Evolutionary conservation across 2,888 invertebrate genomes (phyloP).

Genomic region (Dinocampus coccinellae): DNA sequence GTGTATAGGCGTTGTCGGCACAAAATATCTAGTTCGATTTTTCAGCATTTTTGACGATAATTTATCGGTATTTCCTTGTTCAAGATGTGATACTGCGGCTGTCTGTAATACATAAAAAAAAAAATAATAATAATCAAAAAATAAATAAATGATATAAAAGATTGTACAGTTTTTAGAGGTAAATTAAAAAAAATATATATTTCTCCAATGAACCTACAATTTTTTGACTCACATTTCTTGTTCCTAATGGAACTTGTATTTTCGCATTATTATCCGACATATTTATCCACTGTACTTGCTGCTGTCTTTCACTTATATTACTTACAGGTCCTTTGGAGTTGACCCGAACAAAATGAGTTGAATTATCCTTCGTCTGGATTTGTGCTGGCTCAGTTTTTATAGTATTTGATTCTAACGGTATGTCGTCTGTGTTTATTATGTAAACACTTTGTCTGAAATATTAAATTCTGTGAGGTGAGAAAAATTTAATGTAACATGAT

Average conservation of each 20-base stretch:
- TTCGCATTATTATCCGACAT: constrained; percentile 58
- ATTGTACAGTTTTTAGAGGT: constrained; percentile 24
- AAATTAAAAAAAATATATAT: not conserved
- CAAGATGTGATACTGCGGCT: constrained; percentile 5
- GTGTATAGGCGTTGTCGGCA: not conserved
- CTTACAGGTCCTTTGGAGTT: not conserved
- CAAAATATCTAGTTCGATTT: constrained; percentile 1
- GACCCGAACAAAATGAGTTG: not conserved
- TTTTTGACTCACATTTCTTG: constrained; percentile 54
- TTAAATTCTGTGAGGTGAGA: constrained; percentile 35
- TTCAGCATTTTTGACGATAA: not conserved
- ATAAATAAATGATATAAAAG: not conserved
- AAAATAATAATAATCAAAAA: not conserved
- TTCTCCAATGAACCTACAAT: constrained; percentile 38
- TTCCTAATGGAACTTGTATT: constrained; percentile 49
- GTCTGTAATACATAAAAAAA: not conserved
- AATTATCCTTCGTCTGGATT: constrained; percentile 33
- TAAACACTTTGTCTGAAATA: constrained; percentile 62
- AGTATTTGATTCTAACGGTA: constrained; percentile 39
- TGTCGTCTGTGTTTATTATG: constrained; percentile 63
- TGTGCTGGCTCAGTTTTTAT: constrained; percentile 48
- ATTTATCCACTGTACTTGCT: constrained; percentile 61
- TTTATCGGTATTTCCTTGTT: constrained; percentile 11
- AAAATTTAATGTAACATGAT: constrained; percentile 22
- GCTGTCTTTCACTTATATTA: constrained; percentile 47